Evolutionary conservation across 2,797 vertebrate genomes (phyloP), one percentile per base, ranked within the genome.

Genomic region (Cirrhinus molitorella): DNA sequence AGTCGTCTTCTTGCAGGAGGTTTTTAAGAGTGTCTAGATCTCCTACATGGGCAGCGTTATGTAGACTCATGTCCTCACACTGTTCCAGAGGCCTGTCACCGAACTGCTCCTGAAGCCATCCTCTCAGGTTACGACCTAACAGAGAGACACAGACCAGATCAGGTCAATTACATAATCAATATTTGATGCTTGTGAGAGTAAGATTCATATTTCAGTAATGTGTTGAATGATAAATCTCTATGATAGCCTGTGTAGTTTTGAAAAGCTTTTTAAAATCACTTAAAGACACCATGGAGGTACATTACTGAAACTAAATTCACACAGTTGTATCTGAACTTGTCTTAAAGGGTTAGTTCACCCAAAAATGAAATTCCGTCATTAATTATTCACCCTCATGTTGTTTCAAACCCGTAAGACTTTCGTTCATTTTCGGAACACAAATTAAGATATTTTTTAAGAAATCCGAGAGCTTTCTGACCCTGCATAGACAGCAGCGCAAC

Each of bases 31-130:
- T 98, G 90, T 96, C 96, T 87, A 98, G 92, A 88, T 99, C 97
- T 1, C 98, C 98, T 4, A 96, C 96, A 0, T 97, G 97, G 81
- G 98, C 97, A 0, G 97, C 96, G 0, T 99, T 97, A 75, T 98
- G 97, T 55, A 99, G 95, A 63, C 96, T 92, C 25, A 96, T 96
- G 91, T 99, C 96, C 85, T 95, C 96, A 16, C 96, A 96, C 90
- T 93, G 96, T 88, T 99, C 97, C 81, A 96, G 89, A 0, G 97
- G 95, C 53, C 96, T 96, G 91, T 98, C 96, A 70, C 96, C 96
- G 81, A 98, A 98, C 92, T 99, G 97, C 87, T 98, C 97, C 93
- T 96, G 93, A 71, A 98, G 94, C 98, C 97, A 98, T 89, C 97
- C 96, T 92, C 97, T 98, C 88, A 99, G 94, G 93, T 97, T 96